Conservation (phyloP, 2,113 vertebrate species). For the Sakesphorus luctuosus region DNA sequence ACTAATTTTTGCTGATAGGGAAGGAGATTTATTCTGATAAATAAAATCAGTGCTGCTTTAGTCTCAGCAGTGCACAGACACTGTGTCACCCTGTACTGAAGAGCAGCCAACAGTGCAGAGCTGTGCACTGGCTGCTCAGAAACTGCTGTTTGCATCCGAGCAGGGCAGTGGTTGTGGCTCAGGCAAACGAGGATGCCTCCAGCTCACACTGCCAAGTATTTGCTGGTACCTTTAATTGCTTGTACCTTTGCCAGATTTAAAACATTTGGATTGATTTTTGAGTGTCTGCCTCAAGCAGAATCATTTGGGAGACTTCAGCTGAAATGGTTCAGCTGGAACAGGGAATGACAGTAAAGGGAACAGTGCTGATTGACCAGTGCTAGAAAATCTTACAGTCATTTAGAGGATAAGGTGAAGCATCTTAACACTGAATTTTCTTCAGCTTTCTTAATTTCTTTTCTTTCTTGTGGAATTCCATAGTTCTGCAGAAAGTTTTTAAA, state of each 20-base stretch:
- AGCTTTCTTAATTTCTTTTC: neutral
- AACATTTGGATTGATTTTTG: neutral
- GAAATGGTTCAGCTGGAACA: neutral
- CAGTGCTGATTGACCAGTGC: neutral
- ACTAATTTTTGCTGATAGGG: neutral
- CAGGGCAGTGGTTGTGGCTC: neutral
- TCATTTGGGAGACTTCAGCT: neutral
- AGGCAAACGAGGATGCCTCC: neutral
- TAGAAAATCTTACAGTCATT: neutral
- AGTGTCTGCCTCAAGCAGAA: slow-evolving; percentile 5
- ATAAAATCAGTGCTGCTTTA: neutral
- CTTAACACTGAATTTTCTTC: neutral
- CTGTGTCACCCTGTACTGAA: neutral
- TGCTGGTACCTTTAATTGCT: neutral
- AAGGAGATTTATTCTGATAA: neutral
- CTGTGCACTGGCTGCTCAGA: neutral
- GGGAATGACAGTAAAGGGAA: neutral
- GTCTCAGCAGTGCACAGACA: neutral
- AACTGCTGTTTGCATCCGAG: neutral
- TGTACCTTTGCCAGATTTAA: slow-evolving; percentile 12
- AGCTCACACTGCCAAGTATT: neutral
- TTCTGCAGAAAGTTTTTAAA: neutral
- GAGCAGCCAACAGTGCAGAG: neutral
- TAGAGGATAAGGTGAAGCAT: neutral
- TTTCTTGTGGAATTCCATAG: neutral